A percentile compares a stretch with the other conserved stretches of the same genome.
phyloP scores from a whole-genome alignment of 2,113 vertebrate species.

The Megaceryle maxima region DNA sequence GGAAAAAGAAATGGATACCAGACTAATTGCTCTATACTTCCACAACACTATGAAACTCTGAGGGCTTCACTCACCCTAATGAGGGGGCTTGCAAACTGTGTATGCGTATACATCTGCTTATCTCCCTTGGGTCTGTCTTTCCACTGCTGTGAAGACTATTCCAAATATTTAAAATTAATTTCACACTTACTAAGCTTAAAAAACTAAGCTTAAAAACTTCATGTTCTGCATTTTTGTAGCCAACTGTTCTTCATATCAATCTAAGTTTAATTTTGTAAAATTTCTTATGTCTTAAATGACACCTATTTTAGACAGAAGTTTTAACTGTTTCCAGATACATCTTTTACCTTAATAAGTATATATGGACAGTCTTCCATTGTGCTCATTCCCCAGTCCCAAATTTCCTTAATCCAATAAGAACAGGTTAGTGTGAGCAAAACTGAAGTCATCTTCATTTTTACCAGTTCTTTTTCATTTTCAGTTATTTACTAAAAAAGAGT shows the following conservation, averaged over 20 bases:
- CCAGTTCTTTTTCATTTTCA: not conserved
- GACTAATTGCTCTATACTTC: not conserved
- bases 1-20: not conserved
- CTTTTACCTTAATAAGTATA: not conserved
- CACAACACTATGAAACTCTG: not conserved
- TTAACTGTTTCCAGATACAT: not conserved
- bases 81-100: not conserved
- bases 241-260: not conserved
- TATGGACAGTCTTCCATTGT: not conserved
- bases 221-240: not conserved
- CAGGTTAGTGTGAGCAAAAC: not conserved
- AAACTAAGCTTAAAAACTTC: not conserved
- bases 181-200: not conserved
- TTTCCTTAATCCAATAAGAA: not conserved
- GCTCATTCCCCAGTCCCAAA: rapidly evolving
- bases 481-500: not conserved
- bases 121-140: rapidly evolving
- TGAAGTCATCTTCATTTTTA: not conserved
- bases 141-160: not conserved
- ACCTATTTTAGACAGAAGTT: not conserved
- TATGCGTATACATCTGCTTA: not conserved
- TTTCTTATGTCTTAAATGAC: not conserved
- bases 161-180: not conserved
- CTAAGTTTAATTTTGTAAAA: not conserved
- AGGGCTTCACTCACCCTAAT: not conserved